phyloP scores from a whole-genome alignment of 1,140 invertebrate genomes.

The Scylla paramamosain region DNA sequence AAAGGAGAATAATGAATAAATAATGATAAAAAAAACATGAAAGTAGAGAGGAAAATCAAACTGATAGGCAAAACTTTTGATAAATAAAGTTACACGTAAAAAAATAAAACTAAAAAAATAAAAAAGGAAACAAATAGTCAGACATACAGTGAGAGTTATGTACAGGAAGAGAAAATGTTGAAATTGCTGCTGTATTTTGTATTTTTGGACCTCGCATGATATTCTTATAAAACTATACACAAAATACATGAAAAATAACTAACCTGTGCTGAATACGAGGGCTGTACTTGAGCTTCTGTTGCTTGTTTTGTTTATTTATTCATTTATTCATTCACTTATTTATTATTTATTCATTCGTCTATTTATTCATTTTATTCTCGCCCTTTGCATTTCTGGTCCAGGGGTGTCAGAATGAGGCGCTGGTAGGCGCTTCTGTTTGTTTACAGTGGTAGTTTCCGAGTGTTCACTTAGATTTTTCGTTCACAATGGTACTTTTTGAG shows the following conservation, averaged over 20 bases:
- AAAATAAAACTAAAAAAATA: not conserved
- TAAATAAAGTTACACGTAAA: not conserved
- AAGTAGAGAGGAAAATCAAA: not conserved
- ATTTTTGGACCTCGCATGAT: not conserved
- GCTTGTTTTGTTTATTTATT: no score
- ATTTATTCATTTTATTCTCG: not conserved
- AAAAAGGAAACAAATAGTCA: not conserved
- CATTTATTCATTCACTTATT: no score
- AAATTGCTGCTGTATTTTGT: not conserved
- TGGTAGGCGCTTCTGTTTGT: not conserved
- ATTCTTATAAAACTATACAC: not conserved
- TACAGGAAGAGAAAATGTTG: not conserved
- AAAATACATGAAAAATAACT: not conserved
- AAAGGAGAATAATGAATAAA: not conserved
- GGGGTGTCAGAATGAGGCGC: not conserved
- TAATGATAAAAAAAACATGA: not conserved
- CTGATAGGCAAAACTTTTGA: not conserved
- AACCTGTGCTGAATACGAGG: not conserved
- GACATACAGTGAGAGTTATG: not conserved
- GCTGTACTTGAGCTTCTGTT: not conserved
- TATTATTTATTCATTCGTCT: no score
- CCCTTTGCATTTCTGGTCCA: not conserved
- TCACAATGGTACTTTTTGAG: no score
- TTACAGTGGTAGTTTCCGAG: no score
- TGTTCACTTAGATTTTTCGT: no score